Percentiles rank a stretch among this genome's conserved stretches.
Evolutionary conservation across 2,888 invertebrate genomes (phyloP).

Genomic region (Agelastica alni): DNA sequence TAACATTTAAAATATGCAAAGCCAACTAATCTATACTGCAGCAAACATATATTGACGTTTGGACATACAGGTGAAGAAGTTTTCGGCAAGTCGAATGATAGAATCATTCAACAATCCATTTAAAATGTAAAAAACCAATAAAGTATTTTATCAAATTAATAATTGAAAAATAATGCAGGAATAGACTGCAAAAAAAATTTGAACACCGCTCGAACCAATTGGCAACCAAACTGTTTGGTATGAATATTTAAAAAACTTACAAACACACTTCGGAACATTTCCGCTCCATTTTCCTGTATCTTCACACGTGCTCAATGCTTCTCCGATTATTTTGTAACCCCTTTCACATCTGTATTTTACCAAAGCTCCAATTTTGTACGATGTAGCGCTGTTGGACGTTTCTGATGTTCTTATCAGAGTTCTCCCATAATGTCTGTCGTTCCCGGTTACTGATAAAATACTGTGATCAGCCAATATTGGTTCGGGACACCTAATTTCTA

Average conservation of each 20-base stretch:
- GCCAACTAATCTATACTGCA: too few species aligned
- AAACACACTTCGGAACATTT: conserved; percentile 79
- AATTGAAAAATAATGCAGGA: too few species aligned
- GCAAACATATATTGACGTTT: too few species aligned
- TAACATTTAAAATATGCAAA: too few species aligned
- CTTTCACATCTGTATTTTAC: conserved; percentile 89
- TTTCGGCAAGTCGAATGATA: too few species aligned
- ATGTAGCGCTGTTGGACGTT: conserved; percentile 67
- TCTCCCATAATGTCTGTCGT: conserved; percentile 86
- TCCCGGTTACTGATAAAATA: conserved; percentile 86
- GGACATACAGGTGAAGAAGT: too few species aligned
- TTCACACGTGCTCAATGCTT: conserved; percentile 82
- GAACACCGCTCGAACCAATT: too few species aligned
- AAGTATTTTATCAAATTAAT: too few species aligned
- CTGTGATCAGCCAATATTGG: conserved; percentile 83
- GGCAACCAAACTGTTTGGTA: too few species aligned
- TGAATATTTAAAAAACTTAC: conserved; percentile 72
- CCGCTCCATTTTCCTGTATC: conserved; percentile 87
- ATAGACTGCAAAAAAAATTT: too few species aligned
- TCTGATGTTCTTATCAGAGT: conserved; percentile 79
- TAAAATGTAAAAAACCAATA: too few species aligned
- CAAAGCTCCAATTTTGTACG: conserved; percentile 83
- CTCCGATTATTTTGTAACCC: conserved; percentile 86
- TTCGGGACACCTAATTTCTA: conserved; percentile 87
- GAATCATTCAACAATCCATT: too few species aligned